Percentiles rank a stretch among this genome's conserved stretches.
phyloP scores from a whole-genome alignment of 2,113 vertebrate species.

The Mustela nigripes region DNA sequence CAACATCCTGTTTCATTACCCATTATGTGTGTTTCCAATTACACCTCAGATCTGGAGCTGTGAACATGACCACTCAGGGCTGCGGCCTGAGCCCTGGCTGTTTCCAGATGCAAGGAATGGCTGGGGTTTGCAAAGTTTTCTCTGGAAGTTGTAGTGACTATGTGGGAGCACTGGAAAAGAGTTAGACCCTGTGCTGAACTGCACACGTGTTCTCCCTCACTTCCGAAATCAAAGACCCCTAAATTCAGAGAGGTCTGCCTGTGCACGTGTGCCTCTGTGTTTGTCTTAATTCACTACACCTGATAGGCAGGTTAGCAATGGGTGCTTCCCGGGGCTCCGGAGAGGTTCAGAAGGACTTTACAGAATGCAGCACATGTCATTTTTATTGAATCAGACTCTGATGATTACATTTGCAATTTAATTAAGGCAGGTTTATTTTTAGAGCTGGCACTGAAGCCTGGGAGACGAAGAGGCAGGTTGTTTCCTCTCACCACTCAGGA shows the following conservation, averaged over 20 bases:
- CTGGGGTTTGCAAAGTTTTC: not conserved
- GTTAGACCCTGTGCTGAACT: rapidly evolving
- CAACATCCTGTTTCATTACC: slow-evolving; percentile 45
- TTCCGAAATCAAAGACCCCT: not conserved
- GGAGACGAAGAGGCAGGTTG: not conserved
- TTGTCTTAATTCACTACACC: not conserved
- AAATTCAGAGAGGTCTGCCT: rapidly evolving
- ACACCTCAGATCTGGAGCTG: not conserved
- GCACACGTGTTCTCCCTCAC: rapidly evolving
- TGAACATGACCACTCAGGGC: rapidly evolving
- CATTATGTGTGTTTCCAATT: not conserved
- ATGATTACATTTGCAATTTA: slow-evolving; percentile 81
- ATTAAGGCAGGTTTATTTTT: slow-evolving; percentile 71
- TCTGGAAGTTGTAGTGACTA: not conserved
- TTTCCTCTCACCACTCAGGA: not conserved
- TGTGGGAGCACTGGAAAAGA: not conserved
- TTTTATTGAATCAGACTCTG: slow-evolving; percentile 54
- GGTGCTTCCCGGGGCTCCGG: rapidly evolving
- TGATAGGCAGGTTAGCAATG: rapidly evolving
- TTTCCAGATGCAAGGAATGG: rapidly evolving
- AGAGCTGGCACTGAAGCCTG: slow-evolving; percentile 32
- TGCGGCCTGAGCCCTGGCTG: rapidly evolving
- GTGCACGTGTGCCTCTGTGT: rapidly evolving
- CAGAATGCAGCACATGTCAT: not conserved
- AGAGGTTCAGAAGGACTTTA: not conserved